Base-by-base conservation (phyloP, 2,888 invertebrate genomes). In the Pandemis corylana region DNA sequence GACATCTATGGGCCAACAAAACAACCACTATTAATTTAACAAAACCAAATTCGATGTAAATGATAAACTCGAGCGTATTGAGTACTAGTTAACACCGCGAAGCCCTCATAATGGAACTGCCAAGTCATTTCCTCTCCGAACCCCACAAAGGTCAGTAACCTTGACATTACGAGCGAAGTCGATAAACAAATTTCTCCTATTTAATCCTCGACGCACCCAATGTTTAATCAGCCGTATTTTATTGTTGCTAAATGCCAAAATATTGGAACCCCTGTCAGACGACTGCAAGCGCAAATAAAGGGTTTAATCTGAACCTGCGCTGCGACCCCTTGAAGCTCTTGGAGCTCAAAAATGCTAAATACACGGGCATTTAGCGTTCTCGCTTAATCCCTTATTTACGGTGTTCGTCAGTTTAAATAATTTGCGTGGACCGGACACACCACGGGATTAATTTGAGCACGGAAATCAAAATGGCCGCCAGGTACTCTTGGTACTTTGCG, bases 341-440 rank as follows among this genome's bases (percentile, higher is more conserved):
- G 81, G 81, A 73, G 78, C 80, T 80, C 78, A 77, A 85, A 77
- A 89, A 89, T 86, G 87, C 89, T 86, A 88, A 91, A 91, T 91
- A 89, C 88, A 89, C 89, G 87, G 81, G 85, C 84, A 87, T 91
- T 91, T 87, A 89, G 87, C 86, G 83, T 86, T 84, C 80, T 80
- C 84, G 76, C 82, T 85, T 89, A 89, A 90, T 89, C 90, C 89
- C 83, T 86, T 89, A 90, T 90, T 90, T 88, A 89, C 88, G 85
- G 82, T 78, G 84, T 87, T 87, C 89, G 87, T 87, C 88, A 87
- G 86, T 86, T 82, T 89, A 90, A 91, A 92, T 91, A 90, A 91
- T 91, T 88, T 89, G 86, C 85, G 80, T 83, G 84, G 79, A 76
- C 79, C 87, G 88, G 87, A 89, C 91, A 88, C 81, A 87, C 87